phyloP scores from a whole-genome alignment of 2,888 invertebrate genomes.

The Orthosia gothica region DNA sequence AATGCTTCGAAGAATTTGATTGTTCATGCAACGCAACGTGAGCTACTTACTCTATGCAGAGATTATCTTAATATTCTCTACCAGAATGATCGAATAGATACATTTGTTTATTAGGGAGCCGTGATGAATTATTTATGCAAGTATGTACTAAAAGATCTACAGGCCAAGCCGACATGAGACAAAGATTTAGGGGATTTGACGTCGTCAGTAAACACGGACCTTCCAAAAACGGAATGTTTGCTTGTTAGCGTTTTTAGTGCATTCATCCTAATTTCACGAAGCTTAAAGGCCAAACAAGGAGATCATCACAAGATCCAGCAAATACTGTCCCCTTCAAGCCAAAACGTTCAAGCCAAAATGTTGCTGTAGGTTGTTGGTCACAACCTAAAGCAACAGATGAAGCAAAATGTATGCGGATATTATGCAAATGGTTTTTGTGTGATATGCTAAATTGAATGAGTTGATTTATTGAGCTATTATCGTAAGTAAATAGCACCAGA shows the following conservation, averaged over 20 bases:
- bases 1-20: slow-evolving; percentile 37
- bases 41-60: slow-evolving; percentile 31
- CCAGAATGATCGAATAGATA: slow-evolving; percentile 48
- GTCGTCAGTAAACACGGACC: slow-evolving; percentile 10
- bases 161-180: neutral
- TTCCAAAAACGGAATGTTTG: slow-evolving; percentile 20
- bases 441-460: neutral
- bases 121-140: slow-evolving; percentile 51
- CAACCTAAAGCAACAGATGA: neutral
- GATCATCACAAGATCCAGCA: neutral
- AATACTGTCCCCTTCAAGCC: neutral
- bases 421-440: slow-evolving; percentile 14
- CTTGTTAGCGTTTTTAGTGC: slow-evolving; percentile 33
- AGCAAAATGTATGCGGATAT: slow-evolving; percentile 14
- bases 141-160: slow-evolving; percentile 27
- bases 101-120: slow-evolving; percentile 34
- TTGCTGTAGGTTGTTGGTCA: too few relatives aligned
- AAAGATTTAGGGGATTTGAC: slow-evolving; percentile 21
- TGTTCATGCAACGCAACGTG: slow-evolving; percentile 35
- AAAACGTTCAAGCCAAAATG: too few relatives aligned
- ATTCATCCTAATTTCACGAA: slow-evolving; percentile 20
- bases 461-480: slow-evolving; percentile 9
- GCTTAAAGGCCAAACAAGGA: neutral
- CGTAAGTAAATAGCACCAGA: neutral
- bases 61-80: slow-evolving; percentile 46